These are phyloP conservation scores for Apodemus speciosus DNA, from an alignment of 2,113 vertebrate genomes.

Conservation along the genomic window DNA sequence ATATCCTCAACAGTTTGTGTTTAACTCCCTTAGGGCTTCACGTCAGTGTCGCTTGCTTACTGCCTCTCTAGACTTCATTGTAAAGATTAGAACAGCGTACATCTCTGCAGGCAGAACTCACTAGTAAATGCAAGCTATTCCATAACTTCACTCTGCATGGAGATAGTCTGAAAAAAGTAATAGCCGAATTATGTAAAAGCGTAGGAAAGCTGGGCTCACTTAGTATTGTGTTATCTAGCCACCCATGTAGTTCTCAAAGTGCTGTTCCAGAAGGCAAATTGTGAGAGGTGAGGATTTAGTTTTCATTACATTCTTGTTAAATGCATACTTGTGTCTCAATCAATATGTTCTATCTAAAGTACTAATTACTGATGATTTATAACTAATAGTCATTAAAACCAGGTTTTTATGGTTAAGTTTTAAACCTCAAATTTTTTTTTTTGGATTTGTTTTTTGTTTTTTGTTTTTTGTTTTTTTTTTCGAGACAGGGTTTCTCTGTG, in stretches of 20 bases:
- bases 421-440: conserved; percentile 9
- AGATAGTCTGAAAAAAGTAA: not conserved
- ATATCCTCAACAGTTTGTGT: not conserved
- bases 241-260: not conserved
- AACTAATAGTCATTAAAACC: conserved; percentile 30
- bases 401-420: conserved; percentile 36
- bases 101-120: not conserved
- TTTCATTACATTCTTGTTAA: conserved; percentile 17
- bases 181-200: conserved; percentile 6
- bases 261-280: not conserved
- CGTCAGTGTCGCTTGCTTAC: conserved; percentile 1
- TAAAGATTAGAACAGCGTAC: not conserved
- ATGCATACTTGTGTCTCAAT: conserved; percentile 2
- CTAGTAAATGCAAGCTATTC: not conserved
- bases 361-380: not conserved
- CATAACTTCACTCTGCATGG: not conserved
- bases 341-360: conserved; percentile 18
- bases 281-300: conserved; percentile 10
- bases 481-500: too few species aligned
- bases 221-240: not conserved
- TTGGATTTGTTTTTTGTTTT: too few species aligned
- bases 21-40: not conserved
- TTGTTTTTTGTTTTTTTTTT: too few species aligned
- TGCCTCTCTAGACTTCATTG: not conserved
- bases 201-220: not conserved